A percentile compares a stretch with the other conserved stretches of the same genome.
phyloP scores from a whole-genome alignment of 2,797 vertebrate species.

The Mareca penelope region DNA sequence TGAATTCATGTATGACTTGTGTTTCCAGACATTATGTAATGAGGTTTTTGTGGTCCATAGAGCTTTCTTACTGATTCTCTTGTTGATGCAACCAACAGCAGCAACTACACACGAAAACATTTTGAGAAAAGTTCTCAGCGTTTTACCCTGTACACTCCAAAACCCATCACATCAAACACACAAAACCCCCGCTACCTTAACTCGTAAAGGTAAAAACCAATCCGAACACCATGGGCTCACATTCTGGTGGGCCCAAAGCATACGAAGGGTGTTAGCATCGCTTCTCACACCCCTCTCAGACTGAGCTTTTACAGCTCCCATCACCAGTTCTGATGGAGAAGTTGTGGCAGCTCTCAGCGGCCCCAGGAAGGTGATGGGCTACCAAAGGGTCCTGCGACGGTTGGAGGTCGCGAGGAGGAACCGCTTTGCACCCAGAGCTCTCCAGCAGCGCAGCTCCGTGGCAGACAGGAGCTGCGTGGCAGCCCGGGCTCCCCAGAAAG shows the following conservation, averaged over 20 bases:
- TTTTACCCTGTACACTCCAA: background rate
- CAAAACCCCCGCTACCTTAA: background rate
- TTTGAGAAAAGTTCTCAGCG: background rate
- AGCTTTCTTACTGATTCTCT: constrained; percentile 18
- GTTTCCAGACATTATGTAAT: constrained; percentile 66
- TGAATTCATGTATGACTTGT: background rate
- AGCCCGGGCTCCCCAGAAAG: background rate
- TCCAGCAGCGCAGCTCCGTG: background rate
- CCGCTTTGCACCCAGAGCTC: background rate
- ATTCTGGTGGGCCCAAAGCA: background rate
- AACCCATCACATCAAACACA: background rate
- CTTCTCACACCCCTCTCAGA: background rate
- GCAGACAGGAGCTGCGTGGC: background rate
- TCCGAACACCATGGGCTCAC: background rate
- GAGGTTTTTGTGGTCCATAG: constrained; percentile 65
- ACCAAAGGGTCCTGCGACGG: background rate
- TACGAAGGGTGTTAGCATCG: rapidly evolving
- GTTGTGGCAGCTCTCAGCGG: background rate
- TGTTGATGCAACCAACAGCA: background rate
- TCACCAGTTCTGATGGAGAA: background rate
- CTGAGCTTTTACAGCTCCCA: background rate
- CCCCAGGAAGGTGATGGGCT: background rate
- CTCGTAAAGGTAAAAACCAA: background rate
- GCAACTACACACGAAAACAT: background rate
- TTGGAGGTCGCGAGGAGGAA: background rate